Conservation (phyloP, 2,888 invertebrate species). For the Adelognathus sp. region DNA sequence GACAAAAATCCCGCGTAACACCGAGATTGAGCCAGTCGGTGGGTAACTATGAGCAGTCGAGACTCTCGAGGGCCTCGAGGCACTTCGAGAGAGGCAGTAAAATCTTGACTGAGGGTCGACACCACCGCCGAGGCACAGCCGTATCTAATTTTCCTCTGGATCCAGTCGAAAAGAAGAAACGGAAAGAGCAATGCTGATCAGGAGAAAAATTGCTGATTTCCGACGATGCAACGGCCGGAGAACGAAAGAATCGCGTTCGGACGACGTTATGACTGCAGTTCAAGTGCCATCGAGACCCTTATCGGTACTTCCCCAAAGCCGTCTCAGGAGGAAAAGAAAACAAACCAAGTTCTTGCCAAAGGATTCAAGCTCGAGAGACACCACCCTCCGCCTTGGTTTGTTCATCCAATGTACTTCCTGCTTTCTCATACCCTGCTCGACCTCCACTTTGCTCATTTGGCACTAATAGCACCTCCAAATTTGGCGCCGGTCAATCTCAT, state of each 20-base stretch:
- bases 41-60: background rate
- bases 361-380: background rate
- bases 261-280: background rate
- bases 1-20: background rate
- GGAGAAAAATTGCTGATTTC: background rate
- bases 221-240: background rate
- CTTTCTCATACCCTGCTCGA: no score
- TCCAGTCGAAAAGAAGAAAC: background rate
- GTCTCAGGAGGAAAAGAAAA: background rate
- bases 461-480: no score
- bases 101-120: conserved; percentile 13
- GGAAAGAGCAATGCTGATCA: background rate
- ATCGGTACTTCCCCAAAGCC: background rate
- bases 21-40: background rate
- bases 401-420: no score
- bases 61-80: background rate
- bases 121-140: background rate
- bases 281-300: background rate
- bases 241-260: background rate
- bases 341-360: background rate
- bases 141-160: conserved; percentile 1
- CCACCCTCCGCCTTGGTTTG: background rate
- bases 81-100: conserved; percentile 14
- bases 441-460: no score
- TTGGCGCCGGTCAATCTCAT: no score